Evolutionary conservation across 2,113 vertebrate genomes (phyloP), one percentile per base, ranked within the genome.

Genomic region (Psophia crepitans): DNA sequence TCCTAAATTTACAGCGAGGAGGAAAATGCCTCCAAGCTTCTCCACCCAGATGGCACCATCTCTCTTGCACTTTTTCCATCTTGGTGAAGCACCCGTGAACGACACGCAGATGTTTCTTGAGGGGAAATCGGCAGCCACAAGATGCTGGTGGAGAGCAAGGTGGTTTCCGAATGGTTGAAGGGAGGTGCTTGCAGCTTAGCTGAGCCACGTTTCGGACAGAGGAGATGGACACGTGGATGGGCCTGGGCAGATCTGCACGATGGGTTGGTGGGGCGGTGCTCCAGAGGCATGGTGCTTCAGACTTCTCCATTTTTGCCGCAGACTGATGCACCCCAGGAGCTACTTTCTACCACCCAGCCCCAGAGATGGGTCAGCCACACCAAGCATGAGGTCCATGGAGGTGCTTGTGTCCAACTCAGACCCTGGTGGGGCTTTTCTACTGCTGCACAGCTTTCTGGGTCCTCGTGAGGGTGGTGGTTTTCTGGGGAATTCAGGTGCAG

Each of bases 191-290:
- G 41, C 33, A 37, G 63, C 78, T 37, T 7, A 5, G 41, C 27
- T 6, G 12, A 57, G 51, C 41, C 28, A 1, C 3, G 2, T 16
- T 32, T 57, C 0, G 5, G 77, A 2, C 11, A 2, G 61, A 35
- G 61, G 19, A 28, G 61, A 18, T 5, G 79, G 16, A 27, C 28
- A 12, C 0, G 8, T 1, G 53, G 22, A n/a, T 48, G n/a, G 4
- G 14, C n/a, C n/a, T 3, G 13, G 64, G 64, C 9, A 14, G 39
- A 7, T 37, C 3, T 9, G 21, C 39, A 11, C 0, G 8, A 13
- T 4, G 14, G 30, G 30, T 14, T 21, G 18, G 18, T 32, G 63
- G 33, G 51, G 46, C 12, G 39, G 16, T 23, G 44, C 27, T 61
- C 24, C 32, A 6, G 11, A 53, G 35, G 20, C 27, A 39, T 32